Conservation (phyloP, 2,888 invertebrate genomes). For the Serripes groenlandicus region DNA sequence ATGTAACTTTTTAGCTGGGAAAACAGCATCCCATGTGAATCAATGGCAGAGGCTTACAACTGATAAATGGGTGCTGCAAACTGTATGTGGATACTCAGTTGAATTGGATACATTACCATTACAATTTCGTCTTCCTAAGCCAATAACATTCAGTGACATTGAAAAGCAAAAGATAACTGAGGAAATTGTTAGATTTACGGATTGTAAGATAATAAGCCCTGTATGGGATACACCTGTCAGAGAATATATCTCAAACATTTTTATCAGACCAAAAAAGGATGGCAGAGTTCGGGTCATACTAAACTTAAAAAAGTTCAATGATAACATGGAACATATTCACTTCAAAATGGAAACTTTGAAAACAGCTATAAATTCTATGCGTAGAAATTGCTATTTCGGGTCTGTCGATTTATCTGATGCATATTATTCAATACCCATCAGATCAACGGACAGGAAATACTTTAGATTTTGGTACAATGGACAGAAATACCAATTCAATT, state of each 20-base stretch:
- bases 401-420: constrained; percentile 60
- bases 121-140: constrained; percentile 19
- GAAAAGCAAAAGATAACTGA: constrained; percentile 1
- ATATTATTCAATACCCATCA: constrained; percentile 54
- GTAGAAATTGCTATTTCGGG: constrained; percentile 51
- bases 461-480: constrained; percentile 42
- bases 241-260: constrained; percentile 51
- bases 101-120: constrained; percentile 23
- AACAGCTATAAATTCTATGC: constrained; percentile 30
- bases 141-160: constrained; percentile 3
- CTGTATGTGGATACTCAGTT: constrained; percentile 22
- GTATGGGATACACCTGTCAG: background rate
- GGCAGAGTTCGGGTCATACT: constrained; percentile 56
- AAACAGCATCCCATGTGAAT: constrained; percentile 3
- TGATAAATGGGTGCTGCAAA: constrained; percentile 36
- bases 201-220: constrained; percentile 9
- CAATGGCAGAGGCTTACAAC: constrained; percentile 21
- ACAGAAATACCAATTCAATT: background rate
- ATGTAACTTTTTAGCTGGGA: constrained; percentile 29
- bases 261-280: constrained; percentile 44
- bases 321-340: constrained; percentile 43
- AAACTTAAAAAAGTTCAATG: constrained; percentile 56
- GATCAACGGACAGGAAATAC: constrained; percentile 35
- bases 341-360: constrained; percentile 69
- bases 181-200: constrained; percentile 30